phyloP scores from a whole-genome alignment of 1,140 invertebrate genomes.

The Hylyphantes graminicola region DNA sequence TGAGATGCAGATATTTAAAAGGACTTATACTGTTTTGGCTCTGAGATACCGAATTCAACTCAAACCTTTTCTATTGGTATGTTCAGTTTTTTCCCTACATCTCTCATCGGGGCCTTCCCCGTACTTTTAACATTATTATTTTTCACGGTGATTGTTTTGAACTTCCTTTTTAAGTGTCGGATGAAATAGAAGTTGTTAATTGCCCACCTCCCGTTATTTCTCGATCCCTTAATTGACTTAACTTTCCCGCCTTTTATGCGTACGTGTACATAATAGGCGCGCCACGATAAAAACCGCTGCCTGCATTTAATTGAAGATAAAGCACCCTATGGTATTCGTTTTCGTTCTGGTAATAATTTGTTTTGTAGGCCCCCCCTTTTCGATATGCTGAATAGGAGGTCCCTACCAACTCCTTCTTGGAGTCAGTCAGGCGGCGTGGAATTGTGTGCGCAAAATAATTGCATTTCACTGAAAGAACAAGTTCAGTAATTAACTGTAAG shows the following conservation, averaged over 20 bases:
- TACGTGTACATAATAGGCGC: conserved; percentile 32
- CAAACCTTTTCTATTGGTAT: neutral
- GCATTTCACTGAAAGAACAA: conserved; percentile 53
- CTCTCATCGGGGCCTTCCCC: neutral
- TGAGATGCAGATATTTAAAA: no score
- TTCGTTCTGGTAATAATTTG: conserved; percentile 53
- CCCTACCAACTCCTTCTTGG: neutral
- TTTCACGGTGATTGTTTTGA: conserved; percentile 57
- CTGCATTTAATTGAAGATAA: conserved; percentile 58
- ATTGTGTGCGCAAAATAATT: conserved; percentile 56
- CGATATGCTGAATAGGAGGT: conserved; percentile 25
- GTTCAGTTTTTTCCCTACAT: neutral
- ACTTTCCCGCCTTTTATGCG: conserved; percentile 35
- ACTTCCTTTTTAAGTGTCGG: conserved; percentile 58
- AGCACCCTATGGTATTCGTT: conserved; percentile 58
- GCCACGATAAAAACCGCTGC: conserved; percentile 20
- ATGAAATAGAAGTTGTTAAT: conserved; percentile 58
- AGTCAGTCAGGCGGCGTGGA: conserved; percentile 32
- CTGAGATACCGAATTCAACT: no score
- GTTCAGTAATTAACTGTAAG: conserved; percentile 59
- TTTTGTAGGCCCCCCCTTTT: conserved; percentile 32
- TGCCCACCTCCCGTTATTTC: conserved; percentile 47
- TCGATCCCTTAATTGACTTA: conserved; percentile 58
- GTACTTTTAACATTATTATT: conserved; percentile 49
- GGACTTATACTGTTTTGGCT: no score